Evolutionary conservation across 2,113 vertebrate genomes (phyloP).

Genomic region (Gymnarchus niloticus): DNA sequence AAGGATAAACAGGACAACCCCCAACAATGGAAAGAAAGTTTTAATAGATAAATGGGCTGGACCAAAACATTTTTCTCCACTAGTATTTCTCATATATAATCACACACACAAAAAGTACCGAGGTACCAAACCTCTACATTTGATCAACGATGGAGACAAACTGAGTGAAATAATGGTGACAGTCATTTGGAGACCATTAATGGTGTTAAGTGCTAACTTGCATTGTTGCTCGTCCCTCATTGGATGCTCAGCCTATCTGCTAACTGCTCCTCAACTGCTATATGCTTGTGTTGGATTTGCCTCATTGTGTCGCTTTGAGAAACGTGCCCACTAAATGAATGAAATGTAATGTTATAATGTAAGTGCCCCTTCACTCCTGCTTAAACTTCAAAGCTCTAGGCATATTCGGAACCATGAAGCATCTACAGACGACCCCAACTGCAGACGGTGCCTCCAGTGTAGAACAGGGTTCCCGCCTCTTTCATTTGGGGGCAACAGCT

Average conservation of each 20-base stretch:
- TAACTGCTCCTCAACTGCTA: too few relatives aligned
- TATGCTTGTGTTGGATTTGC: too few relatives aligned
- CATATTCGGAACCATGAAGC: background rate
- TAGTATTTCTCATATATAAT: background rate
- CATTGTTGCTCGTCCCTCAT: too few relatives aligned
- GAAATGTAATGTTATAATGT: too few relatives aligned
- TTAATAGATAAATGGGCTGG: background rate
- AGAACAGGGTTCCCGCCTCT: too few relatives aligned
- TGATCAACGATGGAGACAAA: background rate
- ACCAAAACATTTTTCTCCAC: background rate
- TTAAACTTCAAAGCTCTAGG: background rate
- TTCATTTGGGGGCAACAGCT: background rate
- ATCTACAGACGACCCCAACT: background rate
- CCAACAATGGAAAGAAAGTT: background rate
- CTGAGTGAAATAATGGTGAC: background rate
- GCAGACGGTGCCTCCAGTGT: background rate
- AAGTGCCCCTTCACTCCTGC: background rate
- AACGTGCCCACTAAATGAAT: too few relatives aligned
- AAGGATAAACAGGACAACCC: background rate
- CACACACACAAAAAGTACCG: background rate
- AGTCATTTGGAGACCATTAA: background rate
- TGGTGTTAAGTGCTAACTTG: too few relatives aligned
- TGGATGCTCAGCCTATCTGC: too few relatives aligned
- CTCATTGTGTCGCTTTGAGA: too few relatives aligned
- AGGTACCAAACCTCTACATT: background rate